Evolutionary conservation across 2,113 vertebrate species (phyloP).

Genomic region (Machaerirhynchus nigripectus): DNA sequence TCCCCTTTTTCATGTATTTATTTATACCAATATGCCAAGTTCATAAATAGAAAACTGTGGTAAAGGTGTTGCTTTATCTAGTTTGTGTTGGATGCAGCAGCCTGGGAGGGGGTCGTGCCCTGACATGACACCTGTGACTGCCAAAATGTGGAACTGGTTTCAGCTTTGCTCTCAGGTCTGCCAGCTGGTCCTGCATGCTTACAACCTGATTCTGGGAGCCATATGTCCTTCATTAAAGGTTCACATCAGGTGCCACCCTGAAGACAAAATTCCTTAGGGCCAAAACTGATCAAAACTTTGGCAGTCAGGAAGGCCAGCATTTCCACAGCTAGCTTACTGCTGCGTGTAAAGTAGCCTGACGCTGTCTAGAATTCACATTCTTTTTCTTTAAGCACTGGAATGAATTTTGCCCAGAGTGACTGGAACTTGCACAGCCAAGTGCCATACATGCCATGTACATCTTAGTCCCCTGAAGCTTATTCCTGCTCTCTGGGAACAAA

Average conservation of each 20-base stretch:
- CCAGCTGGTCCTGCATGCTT: not conserved
- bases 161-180: not conserved
- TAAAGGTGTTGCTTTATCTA: not conserved
- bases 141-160: not conserved
- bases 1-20: not conserved
- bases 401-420: not conserved
- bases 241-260: not conserved
- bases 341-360: not conserved
- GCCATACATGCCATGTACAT: accelerated
- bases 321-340: not conserved
- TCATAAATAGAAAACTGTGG: not conserved
- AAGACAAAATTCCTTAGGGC: not conserved
- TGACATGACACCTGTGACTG: not conserved
- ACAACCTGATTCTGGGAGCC: not conserved
- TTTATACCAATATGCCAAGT: not conserved
- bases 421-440: not conserved
- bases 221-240: not conserved
- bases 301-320: not conserved
- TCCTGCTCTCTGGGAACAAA: not conserved
- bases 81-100: not conserved
- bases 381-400: not conserved
- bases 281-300: not conserved
- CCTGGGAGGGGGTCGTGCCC: not conserved
- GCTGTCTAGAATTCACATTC: not conserved
- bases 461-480: not conserved